Conservation (phyloP, 2,797 vertebrate species). For the Alosa sapidissima region DNA sequence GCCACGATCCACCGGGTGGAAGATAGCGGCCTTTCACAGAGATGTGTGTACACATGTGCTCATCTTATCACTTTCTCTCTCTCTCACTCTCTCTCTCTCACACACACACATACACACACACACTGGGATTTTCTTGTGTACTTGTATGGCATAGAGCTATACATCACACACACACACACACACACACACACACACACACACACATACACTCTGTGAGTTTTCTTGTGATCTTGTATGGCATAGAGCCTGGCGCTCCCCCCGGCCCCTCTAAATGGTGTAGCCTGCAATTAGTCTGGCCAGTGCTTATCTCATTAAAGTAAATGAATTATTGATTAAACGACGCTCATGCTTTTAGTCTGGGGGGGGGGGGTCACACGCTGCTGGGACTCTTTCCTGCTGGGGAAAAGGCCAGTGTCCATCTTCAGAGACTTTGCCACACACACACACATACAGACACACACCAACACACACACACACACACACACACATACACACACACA, state of each 20-base stretch:
- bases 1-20: too few species aligned
- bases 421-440: constrained; percentile 44
- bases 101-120: too few species aligned
- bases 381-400: constrained; percentile 74
- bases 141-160: too few species aligned
- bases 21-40: too few species aligned
- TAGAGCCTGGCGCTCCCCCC: constrained; percentile 62
- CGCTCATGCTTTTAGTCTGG: constrained; percentile 86
- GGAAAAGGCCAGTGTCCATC: constrained; percentile 67
- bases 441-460: too few species aligned
- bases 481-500: neutral
- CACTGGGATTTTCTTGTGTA: too few species aligned
- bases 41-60: too few species aligned
- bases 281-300: constrained; percentile 94
- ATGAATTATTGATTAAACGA: constrained; percentile 98
- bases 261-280: constrained; percentile 87
- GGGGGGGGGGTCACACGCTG: constrained; percentile 68
- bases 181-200: neutral
- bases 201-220: constrained; percentile 58
- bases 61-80: too few species aligned
- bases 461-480: neutral
- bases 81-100: too few species aligned
- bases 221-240: constrained; percentile 76
- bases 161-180: neutral
- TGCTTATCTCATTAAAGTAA: constrained; percentile 99